Base-by-base conservation (phyloP, 2,797 vertebrate genomes). In the Enoplosus armatus region DNA sequence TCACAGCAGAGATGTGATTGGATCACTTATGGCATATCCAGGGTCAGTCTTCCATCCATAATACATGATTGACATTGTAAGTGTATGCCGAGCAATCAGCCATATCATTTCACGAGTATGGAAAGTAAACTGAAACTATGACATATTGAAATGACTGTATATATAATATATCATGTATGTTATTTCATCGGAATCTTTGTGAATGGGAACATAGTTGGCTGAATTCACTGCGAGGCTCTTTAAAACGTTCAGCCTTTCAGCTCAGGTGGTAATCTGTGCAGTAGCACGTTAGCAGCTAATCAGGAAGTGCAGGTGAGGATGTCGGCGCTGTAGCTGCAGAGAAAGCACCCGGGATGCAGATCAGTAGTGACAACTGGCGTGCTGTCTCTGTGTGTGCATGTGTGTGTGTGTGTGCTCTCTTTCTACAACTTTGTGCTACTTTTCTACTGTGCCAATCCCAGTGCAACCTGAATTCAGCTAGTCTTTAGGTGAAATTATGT, bases 241-340 rank as follows among this genome's bases (percentile, higher is more conserved):
- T 20, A 15, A 56, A 43, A 20, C 54, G 12, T 12, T 67, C 33
- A 18, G 24, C 68, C n/a, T n/a, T n/a, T 53, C 8, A 22, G 68
- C 74, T 82, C 69, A 50, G 63, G 58, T 69, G 69, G 69, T 82
- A 65, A 84, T 74, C 59, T 77, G 58, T 8, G 14, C 45, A 10
- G 16, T 16, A 43, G n/a, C 62, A 58, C 37, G 65, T 31, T 26
- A 16, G 47, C 24, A 63, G 75, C 54, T 60, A 61, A 61, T 56
- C 54, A 56, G 71, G 60, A 70, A 48, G 55, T 50, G 50, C 39
- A 26, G 53, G 11, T 31, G 15, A 59, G 31, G 48, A n/a, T 58
- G 59, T 15, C 18, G 50, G 14, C 2, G 9, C 39, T 16, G 29
- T 10, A 29, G 37, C 7, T 1, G 14, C 12, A 47, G 33, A 58